Evolutionary conservation across 2,113 vertebrate species (phyloP).

Genomic region (Amphiprion ocellaris): DNA sequence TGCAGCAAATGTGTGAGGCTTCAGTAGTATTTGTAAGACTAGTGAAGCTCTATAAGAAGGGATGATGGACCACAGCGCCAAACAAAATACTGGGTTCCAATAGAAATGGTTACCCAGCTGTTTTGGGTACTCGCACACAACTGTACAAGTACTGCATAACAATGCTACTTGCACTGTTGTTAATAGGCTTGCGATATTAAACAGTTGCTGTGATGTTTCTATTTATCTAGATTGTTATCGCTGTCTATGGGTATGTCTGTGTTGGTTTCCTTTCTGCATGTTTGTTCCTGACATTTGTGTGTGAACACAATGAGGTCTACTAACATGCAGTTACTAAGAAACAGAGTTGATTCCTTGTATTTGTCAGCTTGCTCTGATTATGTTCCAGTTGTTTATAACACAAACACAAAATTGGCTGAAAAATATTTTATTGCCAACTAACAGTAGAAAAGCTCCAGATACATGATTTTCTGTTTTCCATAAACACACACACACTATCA

Average conservation of each 20-base stretch:
- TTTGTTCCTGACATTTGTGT: neutral
- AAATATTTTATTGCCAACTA: conserved; percentile 36
- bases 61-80: too few relatives aligned
- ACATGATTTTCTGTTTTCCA: neutral
- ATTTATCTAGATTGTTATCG: neutral
- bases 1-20: too few relatives aligned
- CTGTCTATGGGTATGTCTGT: neutral
- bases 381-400: too few relatives aligned
- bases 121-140: too few relatives aligned
- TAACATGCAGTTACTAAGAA: neutral
- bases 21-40: too few relatives aligned
- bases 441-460: neutral
- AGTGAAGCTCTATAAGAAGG: too few relatives aligned
- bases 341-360: too few relatives aligned
- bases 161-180: too few relatives aligned
- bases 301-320: neutral
- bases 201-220: neutral
- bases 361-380: too few relatives aligned
- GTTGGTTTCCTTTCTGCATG: neutral
- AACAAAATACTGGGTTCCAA: too few relatives aligned
- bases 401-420: neutral
- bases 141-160: too few relatives aligned
- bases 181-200: neutral
- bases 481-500: neutral
- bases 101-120: too few relatives aligned